Evolutionary conservation across 2,113 vertebrate genomes (phyloP), one percentile per base, ranked within the genome.

Genomic region (Cynopterus brachyotis): DNA sequence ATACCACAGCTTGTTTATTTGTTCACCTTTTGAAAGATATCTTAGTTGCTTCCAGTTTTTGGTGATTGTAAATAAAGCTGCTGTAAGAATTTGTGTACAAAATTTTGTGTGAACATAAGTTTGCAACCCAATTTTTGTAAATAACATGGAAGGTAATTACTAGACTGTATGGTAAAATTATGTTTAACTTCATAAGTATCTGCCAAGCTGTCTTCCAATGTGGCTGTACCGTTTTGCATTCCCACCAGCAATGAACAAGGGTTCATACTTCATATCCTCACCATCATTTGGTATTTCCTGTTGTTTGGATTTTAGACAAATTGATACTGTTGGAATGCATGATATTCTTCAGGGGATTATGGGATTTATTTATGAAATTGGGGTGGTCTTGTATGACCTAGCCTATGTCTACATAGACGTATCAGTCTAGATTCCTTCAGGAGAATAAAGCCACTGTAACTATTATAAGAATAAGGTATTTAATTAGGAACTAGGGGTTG

Each of bases 31-130:
- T 28, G 70, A 72, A 57, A 60, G 19, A 37, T 32, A 19, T 73
- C 40, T 76, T 55, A 22, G 6, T 37, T 72, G 69, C 32, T 94
- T 88, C 3, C 4, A 4, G 1, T 59, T 76, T 84, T 72, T 11
- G 28, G 30, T 37, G 20, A 73, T 53, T 60, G 73, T 92, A 57
- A 95, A 80, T 91, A 94, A 95, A 96, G 53, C 9, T 45, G 6
- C 30, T 60, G 15, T n/a, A 73, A 94, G 30, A 12, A 30, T 70
- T 24, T 89, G 26, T 26, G 15, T 59, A 70, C 40, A 72, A 28
- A 37, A 60, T 59, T 94, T 60, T 79, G 15, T 84, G 24, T 79
- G 4, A 87, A 73, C 8, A 20, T 59, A 55, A n/a, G 26, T 60
- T 91, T 59, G 84, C 15, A 62, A 22, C 15, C 72, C 55, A 20